Evolutionary conservation across 2,888 invertebrate species (phyloP).

Genomic region (Cistogaster globosa): DNA sequence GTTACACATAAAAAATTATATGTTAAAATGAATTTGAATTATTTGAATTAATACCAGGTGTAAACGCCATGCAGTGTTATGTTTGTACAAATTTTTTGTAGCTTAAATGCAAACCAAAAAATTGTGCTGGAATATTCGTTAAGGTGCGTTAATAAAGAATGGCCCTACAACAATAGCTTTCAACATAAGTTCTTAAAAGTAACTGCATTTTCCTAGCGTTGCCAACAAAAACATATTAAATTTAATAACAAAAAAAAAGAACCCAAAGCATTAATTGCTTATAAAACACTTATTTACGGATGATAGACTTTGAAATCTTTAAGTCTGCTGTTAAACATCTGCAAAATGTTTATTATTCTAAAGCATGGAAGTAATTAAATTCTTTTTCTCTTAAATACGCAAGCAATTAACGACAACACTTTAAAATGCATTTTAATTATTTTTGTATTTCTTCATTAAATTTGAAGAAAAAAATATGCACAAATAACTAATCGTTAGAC

Average conservation of each 20-base stretch:
- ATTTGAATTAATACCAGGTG: too few relatives aligned
- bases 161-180: too few relatives aligned
- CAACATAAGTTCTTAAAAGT: too few relatives aligned
- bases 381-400: neutral
- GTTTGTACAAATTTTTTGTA: too few relatives aligned
- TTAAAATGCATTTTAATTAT: slow-evolving; percentile 17
- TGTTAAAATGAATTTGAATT: too few relatives aligned
- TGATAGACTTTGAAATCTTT: slow-evolving; percentile 23
- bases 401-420: slow-evolving; percentile 24
- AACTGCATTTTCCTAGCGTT: too few relatives aligned
- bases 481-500: neutral
- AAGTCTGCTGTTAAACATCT: slow-evolving; percentile 30
- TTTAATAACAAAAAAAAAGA: neutral
- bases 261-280: slow-evolving; percentile 7
- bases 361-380: neutral
- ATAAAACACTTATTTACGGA: slow-evolving; percentile 5
- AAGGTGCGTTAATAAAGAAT: too few relatives aligned
- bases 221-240: neutral
- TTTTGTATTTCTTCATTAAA: slow-evolving; percentile 14
- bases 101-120: too few relatives aligned
- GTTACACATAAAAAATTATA: too few relatives aligned
- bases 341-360: slow-evolving; percentile 11
- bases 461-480: slow-evolving; percentile 6
- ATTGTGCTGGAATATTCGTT: too few relatives aligned
- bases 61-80: too few relatives aligned